Evolutionary conservation across 53 echinoderm and acorn worm genomes (phyloP).

Genomic region (Paracentrotus lividus): DNA sequence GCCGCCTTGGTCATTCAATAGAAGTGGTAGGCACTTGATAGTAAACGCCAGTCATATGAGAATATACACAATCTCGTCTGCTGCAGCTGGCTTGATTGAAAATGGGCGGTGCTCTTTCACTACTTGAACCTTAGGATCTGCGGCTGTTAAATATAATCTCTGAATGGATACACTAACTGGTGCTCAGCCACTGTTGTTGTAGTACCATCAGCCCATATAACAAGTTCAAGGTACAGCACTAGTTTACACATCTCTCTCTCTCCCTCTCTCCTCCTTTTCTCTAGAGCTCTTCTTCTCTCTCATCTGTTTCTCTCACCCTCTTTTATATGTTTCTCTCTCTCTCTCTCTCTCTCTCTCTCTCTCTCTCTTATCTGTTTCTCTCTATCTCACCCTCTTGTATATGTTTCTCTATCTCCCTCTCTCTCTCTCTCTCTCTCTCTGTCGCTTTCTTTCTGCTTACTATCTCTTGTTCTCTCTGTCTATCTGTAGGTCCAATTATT

Average conservation of each 20-base stretch:
- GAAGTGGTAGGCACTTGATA: conserved; percentile 7
- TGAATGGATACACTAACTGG: conserved; percentile 49
- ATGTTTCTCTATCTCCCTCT: background rate
- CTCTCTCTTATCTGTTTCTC: background rate
- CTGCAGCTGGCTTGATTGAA: background rate
- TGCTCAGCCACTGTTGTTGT: background rate
- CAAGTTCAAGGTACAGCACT: conserved; percentile 21
- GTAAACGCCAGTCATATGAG: background rate
- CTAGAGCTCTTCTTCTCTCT: background rate
- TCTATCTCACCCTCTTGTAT: background rate
- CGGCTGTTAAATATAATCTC: conserved; percentile 34
- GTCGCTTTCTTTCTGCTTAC: background rate
- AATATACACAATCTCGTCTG: background rate
- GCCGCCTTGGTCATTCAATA: background rate
- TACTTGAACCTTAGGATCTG: background rate
- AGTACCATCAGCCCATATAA: background rate
- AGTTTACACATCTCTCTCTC: background rate
- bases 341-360: background rate
- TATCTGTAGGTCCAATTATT: background rate
- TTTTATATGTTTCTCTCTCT: background rate
- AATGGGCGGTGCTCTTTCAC: conserved; percentile 43
- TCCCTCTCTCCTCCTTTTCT: background rate
- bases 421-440: background rate
- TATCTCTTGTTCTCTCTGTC: background rate
- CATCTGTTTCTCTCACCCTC: background rate